These are phyloP conservation scores for Coreoperca whiteheadi DNA, from an alignment of 2,113 vertebrate species.

Conservation along the genomic window DNA sequence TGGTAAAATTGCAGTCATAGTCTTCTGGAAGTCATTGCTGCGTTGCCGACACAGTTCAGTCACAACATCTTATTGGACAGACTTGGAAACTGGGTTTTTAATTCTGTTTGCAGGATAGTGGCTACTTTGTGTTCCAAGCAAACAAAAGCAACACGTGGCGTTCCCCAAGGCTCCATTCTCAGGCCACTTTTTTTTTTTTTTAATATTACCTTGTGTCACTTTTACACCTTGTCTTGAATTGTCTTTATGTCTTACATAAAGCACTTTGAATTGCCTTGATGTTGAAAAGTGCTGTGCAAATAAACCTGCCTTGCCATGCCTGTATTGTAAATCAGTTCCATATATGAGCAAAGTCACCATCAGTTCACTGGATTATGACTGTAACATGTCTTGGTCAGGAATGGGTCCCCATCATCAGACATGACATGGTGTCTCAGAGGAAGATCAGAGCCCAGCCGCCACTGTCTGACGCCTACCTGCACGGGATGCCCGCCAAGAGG, in stretches of 20 bases:
- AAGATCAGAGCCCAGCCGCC: slow-evolving; percentile 90
- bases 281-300: not conserved
- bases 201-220: not conserved
- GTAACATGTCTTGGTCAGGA: slow-evolving; percentile 77
- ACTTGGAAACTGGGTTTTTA: not conserved
- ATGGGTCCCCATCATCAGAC: slow-evolving; percentile 91
- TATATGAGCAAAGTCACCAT: not conserved
- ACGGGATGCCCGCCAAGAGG: slow-evolving; percentile 92
- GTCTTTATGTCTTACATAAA: not conserved
- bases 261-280: not conserved
- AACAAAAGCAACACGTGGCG: not conserved
- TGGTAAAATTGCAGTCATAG: not conserved
- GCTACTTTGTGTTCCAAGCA: not conserved
- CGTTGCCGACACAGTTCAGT: too few species aligned
- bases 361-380: not conserved
- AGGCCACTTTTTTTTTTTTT: too few species aligned
- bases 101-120: not conserved
- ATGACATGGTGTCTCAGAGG: slow-evolving; percentile 90
- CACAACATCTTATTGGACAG: not conserved
- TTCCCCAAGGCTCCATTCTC: too few species aligned
- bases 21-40: not conserved
- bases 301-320: too few species aligned
- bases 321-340: not conserved
- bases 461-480: slow-evolving; percentile 90
- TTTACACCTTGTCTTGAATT: not conserved